Conservation (phyloP, 2,888 invertebrate species). For the Argyresthia goedartella region DNA sequence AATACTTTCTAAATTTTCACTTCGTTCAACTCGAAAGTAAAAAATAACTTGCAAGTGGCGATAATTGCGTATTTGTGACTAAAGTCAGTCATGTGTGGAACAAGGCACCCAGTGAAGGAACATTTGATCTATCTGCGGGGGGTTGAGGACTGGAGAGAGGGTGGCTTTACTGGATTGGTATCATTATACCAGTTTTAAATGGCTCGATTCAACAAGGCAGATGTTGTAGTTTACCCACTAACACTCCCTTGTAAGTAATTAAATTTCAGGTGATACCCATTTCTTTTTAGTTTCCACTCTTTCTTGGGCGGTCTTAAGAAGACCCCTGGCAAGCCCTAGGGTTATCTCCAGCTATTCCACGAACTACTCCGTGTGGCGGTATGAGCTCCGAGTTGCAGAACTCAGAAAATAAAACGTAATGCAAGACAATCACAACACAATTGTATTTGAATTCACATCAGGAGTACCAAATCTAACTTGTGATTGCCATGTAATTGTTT, state of each 20-base stretch:
- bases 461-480: too few relatives aligned
- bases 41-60: too few relatives aligned
- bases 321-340: neutral
- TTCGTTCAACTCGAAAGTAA: too few relatives aligned
- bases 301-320: neutral
- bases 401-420: too few relatives aligned
- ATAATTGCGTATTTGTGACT: neutral
- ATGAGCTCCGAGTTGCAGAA: neutral
- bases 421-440: too few relatives aligned
- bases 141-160: slow-evolving; percentile 4
- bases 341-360: neutral
- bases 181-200: slow-evolving; percentile 10
- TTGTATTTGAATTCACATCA: too few relatives aligned
- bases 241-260: neutral
- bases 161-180: slow-evolving; percentile 10
- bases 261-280: neutral
- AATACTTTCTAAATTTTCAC: too few relatives aligned
- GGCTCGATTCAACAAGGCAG: neutral
- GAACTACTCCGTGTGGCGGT: neutral
- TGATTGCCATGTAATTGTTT: too few relatives aligned
- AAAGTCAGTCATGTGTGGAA: neutral
- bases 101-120: neutral
- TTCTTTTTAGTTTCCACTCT: neutral
- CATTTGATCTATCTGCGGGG: neutral
- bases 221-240: neutral